A percentile compares a stretch with the other conserved stretches of the same genome.
Evolutionary conservation across 2,888 invertebrate species (phyloP).

Genomic region (Theretra japonica): DNA sequence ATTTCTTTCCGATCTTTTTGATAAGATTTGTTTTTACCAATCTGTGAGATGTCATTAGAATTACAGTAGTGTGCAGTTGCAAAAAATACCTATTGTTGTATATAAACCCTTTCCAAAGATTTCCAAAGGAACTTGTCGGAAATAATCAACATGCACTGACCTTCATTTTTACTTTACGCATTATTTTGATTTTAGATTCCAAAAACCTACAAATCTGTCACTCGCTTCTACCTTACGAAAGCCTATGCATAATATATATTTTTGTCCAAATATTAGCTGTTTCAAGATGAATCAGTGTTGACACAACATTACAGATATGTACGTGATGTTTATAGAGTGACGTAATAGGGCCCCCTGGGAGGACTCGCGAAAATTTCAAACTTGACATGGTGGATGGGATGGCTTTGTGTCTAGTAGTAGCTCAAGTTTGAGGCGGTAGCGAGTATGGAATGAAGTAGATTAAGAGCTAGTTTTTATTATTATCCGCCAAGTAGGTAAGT

Average conservation of each 20-base stretch:
- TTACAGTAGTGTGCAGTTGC: too few species aligned
- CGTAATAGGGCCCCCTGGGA: constrained; percentile 22
- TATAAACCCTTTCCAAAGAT: too few species aligned
- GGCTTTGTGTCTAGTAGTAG: not conserved
- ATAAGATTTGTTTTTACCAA: too few species aligned
- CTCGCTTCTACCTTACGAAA: not conserved
- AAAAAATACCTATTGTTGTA: too few species aligned
- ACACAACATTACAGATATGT: constrained; percentile 15
- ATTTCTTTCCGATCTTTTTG: too few species aligned
- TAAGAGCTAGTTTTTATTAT: not conserved
- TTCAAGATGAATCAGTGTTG: not conserved
- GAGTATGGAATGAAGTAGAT: not conserved
- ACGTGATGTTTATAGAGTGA: constrained; percentile 3
- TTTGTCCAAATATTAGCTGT: constrained; percentile 1
- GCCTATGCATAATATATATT: not conserved
- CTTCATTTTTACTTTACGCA: too few species aligned
- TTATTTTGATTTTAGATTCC: too few species aligned
- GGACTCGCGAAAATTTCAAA: constrained; percentile 28
- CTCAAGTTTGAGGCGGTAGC: not conserved
- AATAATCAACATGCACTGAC: too few species aligned
- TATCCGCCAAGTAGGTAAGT: too few species aligned
- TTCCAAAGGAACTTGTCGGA: too few species aligned
- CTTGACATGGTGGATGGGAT: constrained; percentile 9
- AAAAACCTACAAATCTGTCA: not conserved
- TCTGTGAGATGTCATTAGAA: too few species aligned